Conservation (phyloP, 2,797 vertebrate genomes). For the Ceryle rudis region DNA sequence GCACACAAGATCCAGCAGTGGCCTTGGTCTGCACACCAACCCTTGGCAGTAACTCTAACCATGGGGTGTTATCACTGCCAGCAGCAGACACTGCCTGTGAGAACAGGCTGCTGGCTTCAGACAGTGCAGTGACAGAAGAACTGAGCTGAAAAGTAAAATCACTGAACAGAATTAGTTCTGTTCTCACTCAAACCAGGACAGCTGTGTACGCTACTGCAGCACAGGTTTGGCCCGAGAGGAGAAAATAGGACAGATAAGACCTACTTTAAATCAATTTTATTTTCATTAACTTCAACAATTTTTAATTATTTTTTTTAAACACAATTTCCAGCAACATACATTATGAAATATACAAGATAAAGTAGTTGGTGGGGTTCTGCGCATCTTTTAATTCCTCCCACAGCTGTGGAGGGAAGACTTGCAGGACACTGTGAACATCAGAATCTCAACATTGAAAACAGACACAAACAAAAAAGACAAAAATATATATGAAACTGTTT, state of each 20-base stretch:
- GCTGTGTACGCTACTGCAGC: background rate
- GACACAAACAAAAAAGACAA: slow-evolving; percentile 69
- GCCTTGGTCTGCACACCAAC: too few species aligned
- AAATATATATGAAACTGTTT: slow-evolving; percentile 75
- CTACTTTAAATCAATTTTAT: slow-evolving; percentile 81
- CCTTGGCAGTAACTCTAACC: too few species aligned
- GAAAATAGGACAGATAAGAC: background rate
- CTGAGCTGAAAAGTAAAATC: too few species aligned
- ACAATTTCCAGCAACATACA: slow-evolving; percentile 78
- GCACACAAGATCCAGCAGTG: too few species aligned
- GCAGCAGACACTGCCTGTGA: too few species aligned
- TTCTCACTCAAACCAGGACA: too few species aligned
- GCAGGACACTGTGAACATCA: slow-evolving; percentile 68
- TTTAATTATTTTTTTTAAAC: slow-evolving; percentile 52
- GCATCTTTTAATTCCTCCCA: slow-evolving; percentile 57
- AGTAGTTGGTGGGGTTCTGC: slow-evolving; percentile 58
- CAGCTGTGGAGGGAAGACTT: slow-evolving; percentile 64
- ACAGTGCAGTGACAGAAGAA: too few species aligned
- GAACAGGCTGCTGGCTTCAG: too few species aligned
- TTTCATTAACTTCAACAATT: slow-evolving; percentile 76
- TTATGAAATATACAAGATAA: slow-evolving; percentile 77
- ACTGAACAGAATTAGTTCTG: too few species aligned
- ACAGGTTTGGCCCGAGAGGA: background rate
- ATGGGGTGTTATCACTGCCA: too few species aligned
- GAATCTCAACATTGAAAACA: slow-evolving; percentile 79